Evolutionary conservation across 2,113 vertebrate species (phyloP).

Genomic region (Pseudorasbora parva): DNA sequence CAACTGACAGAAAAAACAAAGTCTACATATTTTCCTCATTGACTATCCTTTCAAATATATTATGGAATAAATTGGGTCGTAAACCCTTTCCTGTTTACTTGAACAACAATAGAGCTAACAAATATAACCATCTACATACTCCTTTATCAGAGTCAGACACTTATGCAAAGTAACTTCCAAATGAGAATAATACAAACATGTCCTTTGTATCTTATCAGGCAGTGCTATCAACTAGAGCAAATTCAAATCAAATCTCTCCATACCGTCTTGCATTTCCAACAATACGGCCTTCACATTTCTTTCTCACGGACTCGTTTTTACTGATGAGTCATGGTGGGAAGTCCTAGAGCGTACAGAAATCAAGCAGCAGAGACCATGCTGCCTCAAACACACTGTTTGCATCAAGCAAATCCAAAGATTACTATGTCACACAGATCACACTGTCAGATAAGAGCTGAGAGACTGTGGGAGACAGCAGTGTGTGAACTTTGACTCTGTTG

Average conservation of each 20-base stretch:
- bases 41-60: not conserved
- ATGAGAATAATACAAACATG: not conserved
- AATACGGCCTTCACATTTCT: constrained; percentile 6
- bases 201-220: not conserved
- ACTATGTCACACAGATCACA: not conserved
- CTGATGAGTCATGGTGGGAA: constrained; percentile 56
- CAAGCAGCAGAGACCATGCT: constrained; percentile 34
- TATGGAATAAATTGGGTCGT: not conserved
- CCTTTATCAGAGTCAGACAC: not conserved
- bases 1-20: not conserved
- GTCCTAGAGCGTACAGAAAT: constrained; percentile 29
- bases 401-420: constrained; percentile 1
- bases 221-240: not conserved
- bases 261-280: constrained; percentile 22
- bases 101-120: not conserved
- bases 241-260: constrained; percentile 25
- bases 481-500: not conserved
- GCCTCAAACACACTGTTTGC: not conserved
- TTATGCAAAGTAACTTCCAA: not conserved
- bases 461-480: constrained; percentile 38
- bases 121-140: not conserved
- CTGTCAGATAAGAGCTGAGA: constrained; percentile 16
- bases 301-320: not conserved
- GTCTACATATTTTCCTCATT: not conserved
- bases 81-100: not conserved